phyloP scores from a whole-genome alignment of 2,797 vertebrate genomes.

The Aythya fuligula region DNA sequence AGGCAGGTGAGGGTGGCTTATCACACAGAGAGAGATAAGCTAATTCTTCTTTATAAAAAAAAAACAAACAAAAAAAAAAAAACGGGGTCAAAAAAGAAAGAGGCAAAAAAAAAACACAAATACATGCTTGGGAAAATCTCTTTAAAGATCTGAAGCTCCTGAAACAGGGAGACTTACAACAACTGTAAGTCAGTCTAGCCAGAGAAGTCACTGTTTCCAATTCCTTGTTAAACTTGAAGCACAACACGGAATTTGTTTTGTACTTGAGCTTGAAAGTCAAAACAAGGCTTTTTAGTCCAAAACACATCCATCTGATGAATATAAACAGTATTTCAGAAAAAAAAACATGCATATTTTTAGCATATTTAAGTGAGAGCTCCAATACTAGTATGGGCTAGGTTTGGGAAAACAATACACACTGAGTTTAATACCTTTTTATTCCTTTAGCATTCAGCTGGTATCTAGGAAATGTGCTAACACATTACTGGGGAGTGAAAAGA shows the following conservation, averaged over 20 bases:
- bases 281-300: constrained; percentile 15
- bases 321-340: constrained; percentile 17
- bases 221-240: neutral
- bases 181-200: neutral
- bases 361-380: neutral
- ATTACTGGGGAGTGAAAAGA: neutral
- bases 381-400: neutral
- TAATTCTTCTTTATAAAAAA: neutral
- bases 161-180: neutral
- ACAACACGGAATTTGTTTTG: neutral
- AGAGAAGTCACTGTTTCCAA: neutral
- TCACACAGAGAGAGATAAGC: neutral
- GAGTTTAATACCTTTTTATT: neutral
- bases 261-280: constrained; percentile 20
- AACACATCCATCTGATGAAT: constrained; percentile 3
- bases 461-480: neutral
- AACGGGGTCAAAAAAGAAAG: neutral
- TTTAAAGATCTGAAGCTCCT: neutral
- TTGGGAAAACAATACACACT: constrained; percentile 15
- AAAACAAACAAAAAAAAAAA: neutral
- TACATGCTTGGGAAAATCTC: neutral
- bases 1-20: neutral
- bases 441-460: neutral
- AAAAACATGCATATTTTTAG: constrained; percentile 7
- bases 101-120: neutral